Evolutionary conservation across 1,140 invertebrate genomes (phyloP).

Genomic region (Calephelis nemesis): DNA sequence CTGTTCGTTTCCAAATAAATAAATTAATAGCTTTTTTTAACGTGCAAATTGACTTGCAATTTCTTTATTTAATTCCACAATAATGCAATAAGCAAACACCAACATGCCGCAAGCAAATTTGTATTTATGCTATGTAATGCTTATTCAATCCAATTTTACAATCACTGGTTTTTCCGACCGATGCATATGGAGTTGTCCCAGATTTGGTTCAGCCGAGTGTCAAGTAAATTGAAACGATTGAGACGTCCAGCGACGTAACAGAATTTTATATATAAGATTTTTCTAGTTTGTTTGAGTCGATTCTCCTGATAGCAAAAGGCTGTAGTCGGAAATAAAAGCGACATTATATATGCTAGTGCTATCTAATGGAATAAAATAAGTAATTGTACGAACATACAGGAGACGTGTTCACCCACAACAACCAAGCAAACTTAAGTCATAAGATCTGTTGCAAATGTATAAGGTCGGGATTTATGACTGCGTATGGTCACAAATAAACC

Average conservation of each 20-base stretch:
- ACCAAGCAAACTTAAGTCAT: too few species aligned
- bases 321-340: too few species aligned
- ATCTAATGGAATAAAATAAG: not conserved
- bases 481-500: too few species aligned
- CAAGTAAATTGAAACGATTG: conserved; percentile 28
- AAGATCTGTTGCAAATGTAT: too few species aligned
- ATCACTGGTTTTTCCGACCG: conserved; percentile 22
- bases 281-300: not conserved
- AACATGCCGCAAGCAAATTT: not conserved
- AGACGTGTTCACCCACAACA: too few species aligned
- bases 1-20: too few species aligned
- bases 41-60: too few species aligned
- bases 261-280: conserved; percentile 25
- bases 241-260: conserved; percentile 27
- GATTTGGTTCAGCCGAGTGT: conserved; percentile 27
- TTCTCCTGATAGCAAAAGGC: too few species aligned
- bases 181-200: conserved; percentile 29
- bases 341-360: not conserved
- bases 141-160: conserved; percentile 24
- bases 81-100: not conserved
- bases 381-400: too few species aligned
- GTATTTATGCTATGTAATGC: conserved; percentile 24
- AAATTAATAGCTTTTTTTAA: too few species aligned
- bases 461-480: too few species aligned
- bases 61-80: not conserved